These are phyloP conservation scores for Dermatemys mawii DNA, from an alignment of 2,113 vertebrate genomes.

Conservation along the genomic window DNA sequence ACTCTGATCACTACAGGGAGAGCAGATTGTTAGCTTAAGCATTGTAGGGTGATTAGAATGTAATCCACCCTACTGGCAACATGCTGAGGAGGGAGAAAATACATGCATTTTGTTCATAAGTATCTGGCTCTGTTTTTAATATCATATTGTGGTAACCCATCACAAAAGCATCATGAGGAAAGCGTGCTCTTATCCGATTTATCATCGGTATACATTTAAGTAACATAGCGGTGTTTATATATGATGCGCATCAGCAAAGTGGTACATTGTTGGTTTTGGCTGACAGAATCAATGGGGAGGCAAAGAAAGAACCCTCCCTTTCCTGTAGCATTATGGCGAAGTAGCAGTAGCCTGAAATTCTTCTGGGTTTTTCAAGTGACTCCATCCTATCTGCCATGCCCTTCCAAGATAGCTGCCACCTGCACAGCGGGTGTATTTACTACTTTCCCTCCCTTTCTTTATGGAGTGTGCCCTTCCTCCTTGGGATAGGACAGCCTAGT, in stretches of 20 bases:
- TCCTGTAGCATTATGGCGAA: not conserved
- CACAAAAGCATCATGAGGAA: not conserved
- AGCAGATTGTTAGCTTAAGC: not conserved
- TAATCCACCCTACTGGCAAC: not conserved
- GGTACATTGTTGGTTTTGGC: not conserved
- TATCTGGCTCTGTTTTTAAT: not conserved
- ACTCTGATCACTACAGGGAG: constrained; percentile 5
- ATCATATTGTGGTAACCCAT: not conserved
- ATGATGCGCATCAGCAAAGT: not conserved
- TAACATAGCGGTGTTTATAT: accelerated
- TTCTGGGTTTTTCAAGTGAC: not conserved
- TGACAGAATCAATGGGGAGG: not conserved
- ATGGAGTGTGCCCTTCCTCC: not conserved
- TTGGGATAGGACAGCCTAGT: not conserved
- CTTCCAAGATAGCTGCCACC: not conserved
- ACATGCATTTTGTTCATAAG: not conserved
- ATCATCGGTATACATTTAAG: not conserved
- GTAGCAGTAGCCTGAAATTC: not conserved
- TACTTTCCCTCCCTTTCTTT: not conserved
- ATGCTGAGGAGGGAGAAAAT: not conserved
- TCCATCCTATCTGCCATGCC: not conserved
- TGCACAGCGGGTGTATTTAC: not conserved
- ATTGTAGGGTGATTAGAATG: accelerated
- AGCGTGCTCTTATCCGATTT: not conserved
- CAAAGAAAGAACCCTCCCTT: not conserved